Evolutionary conservation across 2,797 vertebrate genomes (phyloP).

Genomic region (Parauchenoglanis ngamensis): DNA sequence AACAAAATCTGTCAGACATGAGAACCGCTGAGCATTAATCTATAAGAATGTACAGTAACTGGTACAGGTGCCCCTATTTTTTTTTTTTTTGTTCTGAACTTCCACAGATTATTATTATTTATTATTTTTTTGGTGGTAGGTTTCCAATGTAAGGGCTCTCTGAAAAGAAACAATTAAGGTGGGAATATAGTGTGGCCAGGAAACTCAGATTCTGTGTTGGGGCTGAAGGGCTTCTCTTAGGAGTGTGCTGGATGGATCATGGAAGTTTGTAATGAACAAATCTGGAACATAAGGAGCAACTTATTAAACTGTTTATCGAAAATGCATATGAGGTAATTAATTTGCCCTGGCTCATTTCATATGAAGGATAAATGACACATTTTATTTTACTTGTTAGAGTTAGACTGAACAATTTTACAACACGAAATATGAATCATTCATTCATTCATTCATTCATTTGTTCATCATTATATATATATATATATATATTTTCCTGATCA

Average conservation of each 20-base stretch:
- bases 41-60: slow-evolving; percentile 48
- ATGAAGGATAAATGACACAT: background rate
- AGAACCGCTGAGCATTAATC: slow-evolving; percentile 58
- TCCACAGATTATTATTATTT: slow-evolving; percentile 1
- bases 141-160: slow-evolving; percentile 32
- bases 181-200: background rate
- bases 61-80: slow-evolving; percentile 37
- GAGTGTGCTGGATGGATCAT: background rate
- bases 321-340: background rate
- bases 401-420: background rate
- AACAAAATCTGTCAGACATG: slow-evolving; percentile 64
- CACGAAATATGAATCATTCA: background rate
- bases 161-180: background rate
- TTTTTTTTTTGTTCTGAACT: slow-evolving; percentile 23
- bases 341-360: background rate
- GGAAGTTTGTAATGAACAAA: background rate
- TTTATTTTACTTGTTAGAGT: background rate
- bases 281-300: background rate
- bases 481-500: background rate
- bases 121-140: slow-evolving; percentile 21
- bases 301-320: slow-evolving; percentile 22
- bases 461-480: background rate
- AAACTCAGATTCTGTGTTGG: background rate
- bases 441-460: background rate
- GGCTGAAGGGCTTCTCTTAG: background rate